Conservation (phyloP, 2,797 vertebrate genomes). For the Aphelocoma californica region DNA sequence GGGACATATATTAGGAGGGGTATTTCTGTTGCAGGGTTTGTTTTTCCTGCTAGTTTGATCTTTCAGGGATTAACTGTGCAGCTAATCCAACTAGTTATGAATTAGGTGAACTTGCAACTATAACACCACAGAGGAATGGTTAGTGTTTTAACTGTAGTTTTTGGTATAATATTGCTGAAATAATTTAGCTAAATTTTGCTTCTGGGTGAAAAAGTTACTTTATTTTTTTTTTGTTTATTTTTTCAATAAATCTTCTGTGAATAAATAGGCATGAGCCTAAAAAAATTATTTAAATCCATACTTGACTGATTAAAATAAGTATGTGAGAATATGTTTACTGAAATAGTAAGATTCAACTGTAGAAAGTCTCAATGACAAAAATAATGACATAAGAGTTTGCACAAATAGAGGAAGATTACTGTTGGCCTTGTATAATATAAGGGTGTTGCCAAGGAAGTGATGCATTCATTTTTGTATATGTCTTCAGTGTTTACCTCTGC, state of each 20-base stretch:
- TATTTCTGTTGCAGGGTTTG: slow-evolving; percentile 12
- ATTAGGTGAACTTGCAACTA: background rate
- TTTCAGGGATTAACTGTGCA: slow-evolving; percentile 18
- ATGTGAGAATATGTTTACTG: background rate
- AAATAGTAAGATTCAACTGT: background rate
- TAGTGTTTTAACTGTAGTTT: background rate
- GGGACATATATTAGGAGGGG: background rate
- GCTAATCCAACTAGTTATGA: background rate
- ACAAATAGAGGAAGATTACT: background rate
- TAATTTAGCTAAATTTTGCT: background rate
- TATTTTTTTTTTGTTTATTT: background rate
- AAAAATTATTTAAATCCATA: background rate
- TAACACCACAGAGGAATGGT: background rate
- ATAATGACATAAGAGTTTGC: background rate
- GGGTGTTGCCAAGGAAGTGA: slow-evolving; percentile 35
- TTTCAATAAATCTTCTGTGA: background rate
- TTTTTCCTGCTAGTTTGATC: background rate
- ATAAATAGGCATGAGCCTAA: background rate
- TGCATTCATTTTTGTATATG: slow-evolving; percentile 43
- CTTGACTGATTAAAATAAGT: background rate
- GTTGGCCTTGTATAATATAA: background rate
- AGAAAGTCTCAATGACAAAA: background rate
- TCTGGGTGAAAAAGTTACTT: background rate
- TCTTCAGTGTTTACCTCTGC: slow-evolving; percentile 75
- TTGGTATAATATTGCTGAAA: background rate